Percentiles rank a stretch among this genome's conserved stretches.
phyloP scores from a whole-genome alignment of 2,113 vertebrate genomes.

The Salvelinus sp. region DNA sequence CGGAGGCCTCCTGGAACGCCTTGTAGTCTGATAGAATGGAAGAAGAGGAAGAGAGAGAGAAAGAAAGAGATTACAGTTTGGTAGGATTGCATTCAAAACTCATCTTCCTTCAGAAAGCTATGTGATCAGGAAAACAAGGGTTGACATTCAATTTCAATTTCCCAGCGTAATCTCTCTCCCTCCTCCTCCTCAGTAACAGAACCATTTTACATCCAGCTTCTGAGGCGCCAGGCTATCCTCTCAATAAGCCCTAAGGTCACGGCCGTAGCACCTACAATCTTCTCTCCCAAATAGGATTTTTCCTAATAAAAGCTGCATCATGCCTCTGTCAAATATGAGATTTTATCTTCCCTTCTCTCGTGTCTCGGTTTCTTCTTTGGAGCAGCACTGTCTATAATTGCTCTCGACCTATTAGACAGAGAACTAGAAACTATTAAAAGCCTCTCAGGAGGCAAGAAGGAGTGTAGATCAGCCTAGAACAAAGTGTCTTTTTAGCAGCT shows the following conservation, averaged over 20 bases:
- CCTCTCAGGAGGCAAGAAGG: constrained; percentile 40
- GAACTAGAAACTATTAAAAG: constrained; percentile 61
- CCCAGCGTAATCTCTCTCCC: constrained; percentile 31
- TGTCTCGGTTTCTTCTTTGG: neutral
- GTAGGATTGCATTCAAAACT: neutral
- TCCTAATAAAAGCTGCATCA: constrained; percentile 54
- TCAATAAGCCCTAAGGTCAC: constrained; percentile 54
- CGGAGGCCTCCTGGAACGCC: constrained; percentile 90
- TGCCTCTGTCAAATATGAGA: constrained; percentile 41
- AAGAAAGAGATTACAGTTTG: constrained; percentile 12
- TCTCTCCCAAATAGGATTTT: constrained; percentile 45
- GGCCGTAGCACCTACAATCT: constrained; percentile 46
- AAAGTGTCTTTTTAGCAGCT: constrained; percentile 41
- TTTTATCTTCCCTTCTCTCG: constrained; percentile 39
- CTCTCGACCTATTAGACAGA: constrained; percentile 58
- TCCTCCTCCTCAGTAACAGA: constrained; percentile 29
- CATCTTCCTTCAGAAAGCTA: constrained; percentile 2
- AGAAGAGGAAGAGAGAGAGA: constrained; percentile 15
- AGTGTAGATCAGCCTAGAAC: constrained; percentile 43
- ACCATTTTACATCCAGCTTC: constrained; percentile 16
- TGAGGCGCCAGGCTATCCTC: constrained; percentile 9
- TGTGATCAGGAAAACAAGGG: neutral
- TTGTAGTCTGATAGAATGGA: constrained; percentile 82
- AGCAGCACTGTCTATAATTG: constrained; percentile 50
- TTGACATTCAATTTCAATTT: constrained; percentile 49